A percentile compares a stretch with the other conserved stretches of the same genome.
These are phyloP conservation scores for Scrobipalpa costella DNA, from an alignment of 2,888 invertebrate species.

Conservation along the genomic window DNA sequence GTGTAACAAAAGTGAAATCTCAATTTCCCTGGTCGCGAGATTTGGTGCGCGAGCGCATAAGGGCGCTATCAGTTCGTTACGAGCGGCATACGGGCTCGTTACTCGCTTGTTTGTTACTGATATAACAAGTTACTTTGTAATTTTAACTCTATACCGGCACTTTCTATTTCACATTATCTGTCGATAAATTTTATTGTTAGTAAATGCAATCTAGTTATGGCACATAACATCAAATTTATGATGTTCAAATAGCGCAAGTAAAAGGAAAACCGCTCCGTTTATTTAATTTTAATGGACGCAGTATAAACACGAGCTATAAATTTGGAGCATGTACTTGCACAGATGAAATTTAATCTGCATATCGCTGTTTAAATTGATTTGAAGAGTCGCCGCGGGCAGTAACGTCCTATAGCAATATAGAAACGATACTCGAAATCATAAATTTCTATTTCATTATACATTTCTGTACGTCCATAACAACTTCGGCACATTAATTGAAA, in stretches of 20 bases:
- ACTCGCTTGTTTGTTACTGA: conserved; percentile 38
- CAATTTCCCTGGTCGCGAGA: conserved; percentile 49
- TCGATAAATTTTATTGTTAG: background rate
- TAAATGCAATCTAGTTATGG: background rate
- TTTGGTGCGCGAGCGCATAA: conserved; percentile 57
- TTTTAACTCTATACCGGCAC: conserved; percentile 41
- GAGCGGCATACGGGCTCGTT: conserved; percentile 56
- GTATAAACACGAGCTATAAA: background rate
- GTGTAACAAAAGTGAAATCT: conserved; percentile 69
- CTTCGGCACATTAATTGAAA: background rate
- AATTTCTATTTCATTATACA: conserved; percentile 1
- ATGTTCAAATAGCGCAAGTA: background rate
- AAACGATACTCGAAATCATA: background rate
- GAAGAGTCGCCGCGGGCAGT: conserved; percentile 51
- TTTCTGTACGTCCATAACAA: background rate
- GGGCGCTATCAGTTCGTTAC: conserved; percentile 66
- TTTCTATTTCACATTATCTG: conserved; percentile 44
- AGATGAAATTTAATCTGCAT: conserved; percentile 28
- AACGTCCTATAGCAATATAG: conserved; percentile 30
- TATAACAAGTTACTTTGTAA: conserved; percentile 46
- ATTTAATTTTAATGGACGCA: background rate
- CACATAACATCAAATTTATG: background rate
- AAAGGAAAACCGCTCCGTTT: background rate
- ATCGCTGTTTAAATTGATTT: conserved; percentile 41
- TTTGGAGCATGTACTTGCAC: conserved; percentile 9